Percentiles rank a stretch among this genome's conserved stretches.
Evolutionary conservation across 2,888 invertebrate species (phyloP).

Genomic region (Orthonevra nobilis): DNA sequence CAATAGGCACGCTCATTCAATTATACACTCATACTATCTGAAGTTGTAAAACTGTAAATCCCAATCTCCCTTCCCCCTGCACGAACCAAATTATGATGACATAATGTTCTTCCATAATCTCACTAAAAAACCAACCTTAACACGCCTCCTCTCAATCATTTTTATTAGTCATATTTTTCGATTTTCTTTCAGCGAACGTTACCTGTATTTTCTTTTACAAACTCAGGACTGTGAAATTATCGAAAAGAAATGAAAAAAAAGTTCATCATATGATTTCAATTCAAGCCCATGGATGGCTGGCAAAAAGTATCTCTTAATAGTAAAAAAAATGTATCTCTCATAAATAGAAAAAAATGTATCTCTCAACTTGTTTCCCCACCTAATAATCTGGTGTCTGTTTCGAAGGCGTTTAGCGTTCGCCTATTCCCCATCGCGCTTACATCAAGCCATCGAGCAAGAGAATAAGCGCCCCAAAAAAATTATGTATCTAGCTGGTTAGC

Average conservation of each 20-base stretch:
- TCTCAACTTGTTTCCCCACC: too few relatives aligned
- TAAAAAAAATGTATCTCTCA: too few relatives aligned
- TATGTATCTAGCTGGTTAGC: too few relatives aligned
- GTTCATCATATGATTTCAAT: constrained; percentile 55
- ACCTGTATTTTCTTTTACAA: constrained; percentile 6
- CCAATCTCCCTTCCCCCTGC: constrained; percentile 7
- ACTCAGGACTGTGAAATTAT: constrained; percentile 24
- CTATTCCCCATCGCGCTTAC: too few relatives aligned
- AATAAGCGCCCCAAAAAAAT: too few relatives aligned
- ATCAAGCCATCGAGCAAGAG: too few relatives aligned
- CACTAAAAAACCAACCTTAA: constrained; percentile 62
- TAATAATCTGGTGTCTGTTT: constrained; percentile 5
- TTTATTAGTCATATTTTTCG: constrained; percentile 45
- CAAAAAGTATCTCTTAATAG: too few relatives aligned
- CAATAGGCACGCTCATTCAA: too few relatives aligned
- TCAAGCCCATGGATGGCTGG: constrained; percentile 16
- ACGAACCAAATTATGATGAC: constrained; percentile 44
- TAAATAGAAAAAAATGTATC: too few relatives aligned
- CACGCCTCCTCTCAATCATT: constrained; percentile 51
- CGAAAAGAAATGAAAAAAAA: constrained; percentile 23
- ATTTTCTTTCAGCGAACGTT: constrained; percentile 9
- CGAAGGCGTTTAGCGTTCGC: constrained; percentile 24
- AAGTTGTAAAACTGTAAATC: too few relatives aligned
- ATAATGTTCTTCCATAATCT: constrained; percentile 63
- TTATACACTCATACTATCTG: too few relatives aligned